Base-by-base conservation (phyloP, 92 coral and sea anemone genomes). In the Porites cylindrica region DNA sequence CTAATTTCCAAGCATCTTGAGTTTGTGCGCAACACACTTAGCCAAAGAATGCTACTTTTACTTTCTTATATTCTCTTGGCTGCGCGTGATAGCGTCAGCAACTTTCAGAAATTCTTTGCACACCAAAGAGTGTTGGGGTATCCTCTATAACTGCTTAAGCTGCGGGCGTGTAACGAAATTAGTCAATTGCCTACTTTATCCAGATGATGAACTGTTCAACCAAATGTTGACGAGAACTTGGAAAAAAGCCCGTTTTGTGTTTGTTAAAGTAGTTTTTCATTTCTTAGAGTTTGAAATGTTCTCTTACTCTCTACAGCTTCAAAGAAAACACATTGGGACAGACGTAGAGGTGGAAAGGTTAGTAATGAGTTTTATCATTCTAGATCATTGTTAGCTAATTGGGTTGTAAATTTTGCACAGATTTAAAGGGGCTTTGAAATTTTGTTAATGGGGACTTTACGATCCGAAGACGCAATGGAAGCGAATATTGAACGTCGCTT, bases 311-410 rank as follows among this genome's bases (percentile, higher is more conserved):
- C 51, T 64, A 13, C 76, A 94, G 98, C 86, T 94, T 70, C 98
- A 94, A 75, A 92, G 91, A 77, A 72, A 83, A 38, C 95, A 94
- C 81, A 78, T 94, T 77, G 98, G 91, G 11, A 89, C 93, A 38
- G 97, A 94, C 72, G 72, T 89, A 51, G 96, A 94, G 10, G 89
- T 91, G 16, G 97, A 91, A 89, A 87, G 94, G 96, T 94, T 85
- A n/a, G 87, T 66, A 0, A 0, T 4, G 47, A 38, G 47, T 38
- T 38, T 38, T 29, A 0, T 29, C 3, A 29, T 29, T 29, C 32
- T 29, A 29, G 3, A 29, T 29, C 32, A 29, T 1, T 29, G 38
- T 29, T 29, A 29, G 38, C 38, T 29, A 2, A 29, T 29, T 29
- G 38, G 38, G 47, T 38, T 38, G 47, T 38, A 38, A 38, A 38